Percentiles rank a stretch among this genome's conserved stretches.
Evolutionary conservation across 2,888 invertebrate species (phyloP).

Genomic region (Calameuta pallipes): DNA sequence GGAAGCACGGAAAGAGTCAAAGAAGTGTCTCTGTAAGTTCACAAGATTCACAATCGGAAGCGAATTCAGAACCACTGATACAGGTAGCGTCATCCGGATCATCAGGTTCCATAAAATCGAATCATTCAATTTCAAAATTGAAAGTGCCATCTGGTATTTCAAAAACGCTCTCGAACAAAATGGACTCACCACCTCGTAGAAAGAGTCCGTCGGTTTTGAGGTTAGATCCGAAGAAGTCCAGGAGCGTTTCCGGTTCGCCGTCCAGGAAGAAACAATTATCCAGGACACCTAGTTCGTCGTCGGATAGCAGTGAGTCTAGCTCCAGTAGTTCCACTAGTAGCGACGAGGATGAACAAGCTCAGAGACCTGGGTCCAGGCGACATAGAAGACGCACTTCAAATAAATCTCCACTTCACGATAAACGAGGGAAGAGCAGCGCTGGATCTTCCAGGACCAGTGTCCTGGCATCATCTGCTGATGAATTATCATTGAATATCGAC

Average conservation of each 20-base stretch:
- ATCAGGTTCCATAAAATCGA: slow-evolving; percentile 32
- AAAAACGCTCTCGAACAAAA: neutral
- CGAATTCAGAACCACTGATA: slow-evolving; percentile 38
- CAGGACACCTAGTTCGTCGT: slow-evolving; percentile 25
- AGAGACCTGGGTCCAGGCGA: slow-evolving; percentile 30
- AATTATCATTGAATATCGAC: slow-evolving; percentile 69
- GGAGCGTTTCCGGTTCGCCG: slow-evolving; percentile 42
- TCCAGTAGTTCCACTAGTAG: slow-evolving; percentile 62
- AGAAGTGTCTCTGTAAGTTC: slow-evolving; percentile 68
- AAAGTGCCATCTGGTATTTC: slow-evolving; percentile 28
- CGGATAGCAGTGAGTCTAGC: slow-evolving; percentile 62
- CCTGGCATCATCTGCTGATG: slow-evolving; percentile 69
- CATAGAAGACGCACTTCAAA: slow-evolving; percentile 38
- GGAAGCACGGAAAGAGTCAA: slow-evolving; percentile 47
- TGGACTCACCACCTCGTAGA: slow-evolving; percentile 1
- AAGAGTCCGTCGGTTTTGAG: slow-evolving; percentile 20
- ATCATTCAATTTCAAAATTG: slow-evolving; percentile 22
- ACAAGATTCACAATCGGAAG: slow-evolving; percentile 53
- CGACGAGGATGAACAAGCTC: slow-evolving; percentile 45
- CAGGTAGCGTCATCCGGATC: slow-evolving; percentile 37
- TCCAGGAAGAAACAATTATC: slow-evolving; percentile 22
- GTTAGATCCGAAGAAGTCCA: slow-evolving; percentile 28
- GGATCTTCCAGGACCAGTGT: slow-evolving; percentile 70
- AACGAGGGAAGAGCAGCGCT: slow-evolving; percentile 49
- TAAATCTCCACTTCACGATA: slow-evolving; percentile 34